These are phyloP conservation scores for Myrmecophaga tridactyla DNA, from an alignment of 2,113 vertebrate species.

Conservation along the genomic window DNA sequence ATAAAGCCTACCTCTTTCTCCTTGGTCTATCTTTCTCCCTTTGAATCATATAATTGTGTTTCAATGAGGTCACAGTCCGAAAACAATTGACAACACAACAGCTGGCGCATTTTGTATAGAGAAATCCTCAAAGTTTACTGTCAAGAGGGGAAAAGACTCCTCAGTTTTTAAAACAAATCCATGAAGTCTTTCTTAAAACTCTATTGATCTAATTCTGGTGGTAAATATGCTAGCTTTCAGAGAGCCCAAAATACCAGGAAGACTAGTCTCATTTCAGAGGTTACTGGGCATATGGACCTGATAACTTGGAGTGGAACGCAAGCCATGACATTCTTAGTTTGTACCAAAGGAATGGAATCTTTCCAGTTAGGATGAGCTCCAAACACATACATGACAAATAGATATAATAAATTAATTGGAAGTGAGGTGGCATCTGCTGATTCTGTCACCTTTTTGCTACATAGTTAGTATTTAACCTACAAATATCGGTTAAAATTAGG, in stretches of 20 bases:
- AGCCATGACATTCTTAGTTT: background rate
- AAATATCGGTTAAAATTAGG: background rate
- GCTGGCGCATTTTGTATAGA: background rate
- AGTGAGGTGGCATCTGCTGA: background rate
- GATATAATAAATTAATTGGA: constrained; percentile 55
- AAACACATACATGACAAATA: background rate
- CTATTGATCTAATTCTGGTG: background rate
- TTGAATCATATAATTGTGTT: background rate
- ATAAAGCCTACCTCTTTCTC: background rate
- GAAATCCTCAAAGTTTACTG: background rate
- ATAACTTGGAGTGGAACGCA: background rate
- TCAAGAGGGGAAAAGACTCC: background rate
- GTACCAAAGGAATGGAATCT: background rate
- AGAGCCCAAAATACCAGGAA: background rate
- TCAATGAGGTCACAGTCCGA: background rate
- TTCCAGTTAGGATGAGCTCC: background rate
- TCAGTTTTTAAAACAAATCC: constrained; percentile 39
- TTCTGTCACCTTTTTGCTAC: background rate
- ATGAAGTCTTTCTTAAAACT: constrained; percentile 53
- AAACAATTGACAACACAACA: background rate
- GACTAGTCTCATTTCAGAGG: background rate
- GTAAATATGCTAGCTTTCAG: background rate
- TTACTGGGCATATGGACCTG: background rate
- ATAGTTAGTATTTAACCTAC: constrained; percentile 31
- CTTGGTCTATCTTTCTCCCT: background rate